Evolutionary conservation across 2,888 invertebrate genomes (phyloP).

Genomic region (Netelia inedita): DNA sequence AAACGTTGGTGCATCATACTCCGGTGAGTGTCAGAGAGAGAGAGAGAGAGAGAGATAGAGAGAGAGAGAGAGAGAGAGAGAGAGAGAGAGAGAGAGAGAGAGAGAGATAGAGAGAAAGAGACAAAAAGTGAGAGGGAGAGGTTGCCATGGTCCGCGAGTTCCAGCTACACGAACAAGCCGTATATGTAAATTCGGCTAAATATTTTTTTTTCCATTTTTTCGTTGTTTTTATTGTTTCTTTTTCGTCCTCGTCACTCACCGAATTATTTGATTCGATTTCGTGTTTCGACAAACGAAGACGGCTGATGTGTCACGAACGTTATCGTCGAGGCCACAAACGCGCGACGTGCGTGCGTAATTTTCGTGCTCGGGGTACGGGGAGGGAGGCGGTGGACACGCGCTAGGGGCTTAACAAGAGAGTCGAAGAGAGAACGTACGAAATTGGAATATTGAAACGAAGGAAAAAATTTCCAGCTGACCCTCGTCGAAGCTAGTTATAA

Average conservation of each 20-base stretch:
- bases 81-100: no score
- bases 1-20: constrained; percentile 30
- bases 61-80: no score
- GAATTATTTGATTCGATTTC: constrained; percentile 37
- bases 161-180: neutral
- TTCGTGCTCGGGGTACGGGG: constrained; percentile 7
- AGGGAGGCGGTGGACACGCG: neutral
- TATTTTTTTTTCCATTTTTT: constrained; percentile 53
- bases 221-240: constrained; percentile 35
- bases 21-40: neutral
- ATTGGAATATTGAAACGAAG: no score
- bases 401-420: neutral
- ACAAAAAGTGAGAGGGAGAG: no score
- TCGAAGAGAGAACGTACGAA: neutral
- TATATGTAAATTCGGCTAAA: constrained; percentile 57
- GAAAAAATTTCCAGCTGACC: no score
- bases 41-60: no score
- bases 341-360: constrained; percentile 23
- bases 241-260: neutral
- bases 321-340: constrained; percentile 27
- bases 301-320: constrained; percentile 7
- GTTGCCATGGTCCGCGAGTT: constrained; percentile 16
- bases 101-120: no score
- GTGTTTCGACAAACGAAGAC: constrained; percentile 32
- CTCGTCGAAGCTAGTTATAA: no score